Evolutionary conservation across 2,888 invertebrate genomes (phyloP).

Genomic region (Scaptodrosophila latifasciaeformis): DNA sequence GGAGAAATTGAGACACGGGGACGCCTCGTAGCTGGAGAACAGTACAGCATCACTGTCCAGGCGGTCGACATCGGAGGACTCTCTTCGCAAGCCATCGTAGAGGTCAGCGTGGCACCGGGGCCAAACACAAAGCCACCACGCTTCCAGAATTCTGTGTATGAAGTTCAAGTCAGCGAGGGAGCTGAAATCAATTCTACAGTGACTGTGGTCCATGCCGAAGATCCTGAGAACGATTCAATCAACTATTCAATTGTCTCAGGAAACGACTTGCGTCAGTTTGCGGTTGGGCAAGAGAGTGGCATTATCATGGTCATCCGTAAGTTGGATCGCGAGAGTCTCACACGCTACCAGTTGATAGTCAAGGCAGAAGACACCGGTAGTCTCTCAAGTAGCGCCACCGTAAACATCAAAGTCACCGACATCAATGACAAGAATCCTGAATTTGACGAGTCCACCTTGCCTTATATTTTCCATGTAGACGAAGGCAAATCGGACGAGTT

Average conservation of each 20-base stretch:
- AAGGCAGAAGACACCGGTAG: conserved; percentile 91
- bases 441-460: conserved; percentile 83
- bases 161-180: conserved; percentile 91
- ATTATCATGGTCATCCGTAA: conserved; percentile 89
- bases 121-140: conserved; percentile 87
- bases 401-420: conserved; percentile 92
- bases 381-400: conserved; percentile 86
- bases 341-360: conserved; percentile 89
- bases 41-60: conserved; percentile 90
- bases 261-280: conserved; percentile 91
- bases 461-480: conserved; percentile 87
- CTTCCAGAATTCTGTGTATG: conserved; percentile 88
- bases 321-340: conserved; percentile 91
- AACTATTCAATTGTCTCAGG: conserved; percentile 91
- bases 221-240: conserved; percentile 91
- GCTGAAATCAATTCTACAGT: conserved; percentile 91
- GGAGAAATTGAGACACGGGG: conserved; percentile 88
- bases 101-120: conserved; percentile 88
- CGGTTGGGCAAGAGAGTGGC: conserved; percentile 90
- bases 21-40: conserved; percentile 88
- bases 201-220: conserved; percentile 87
- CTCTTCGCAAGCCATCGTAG: conserved; percentile 89
- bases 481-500: conserved; percentile 80
- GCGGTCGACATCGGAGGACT: conserved; percentile 88
- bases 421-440: conserved; percentile 95